Base-by-base conservation (phyloP, 1,140 invertebrate species). In the Lutraria rhynchaena region DNA sequence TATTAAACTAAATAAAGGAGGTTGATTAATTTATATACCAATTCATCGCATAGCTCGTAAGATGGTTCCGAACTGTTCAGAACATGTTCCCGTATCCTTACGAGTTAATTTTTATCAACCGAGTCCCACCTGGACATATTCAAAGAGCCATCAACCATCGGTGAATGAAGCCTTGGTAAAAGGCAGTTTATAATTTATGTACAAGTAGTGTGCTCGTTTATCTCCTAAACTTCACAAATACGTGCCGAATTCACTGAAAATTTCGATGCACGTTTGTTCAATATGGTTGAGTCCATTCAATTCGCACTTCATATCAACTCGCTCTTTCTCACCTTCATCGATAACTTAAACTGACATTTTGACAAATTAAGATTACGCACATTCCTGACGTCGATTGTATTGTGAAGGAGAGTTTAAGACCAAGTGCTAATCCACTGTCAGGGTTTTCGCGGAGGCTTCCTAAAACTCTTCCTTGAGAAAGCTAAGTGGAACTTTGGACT, bases 201-300 rank as follows among this genome's bases (percentile, higher is more conserved):
- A 85, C 83, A 85, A 78, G 73, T 77, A 67, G 69, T 81, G 60
- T 22, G 46, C 19, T 58, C 51, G 70, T 75, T 85, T 87, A 87
- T 87, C 87, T 63, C 41, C 29, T 53, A 44, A 74, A 80, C 74
- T 84, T 87, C 83, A 77, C 85, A 86, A 87, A 82, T 87, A 86
- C 87, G 87, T 87, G 87, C 86, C 83, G 70, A 85, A 86, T 83
- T 80, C 57, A 58, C 67, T 35, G 37, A 65, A 70, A 73, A 76
- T 69, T 70, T 67, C 81, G 75, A 83, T 83, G 69, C 49, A 57
- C 29, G 33, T 35, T 61, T 61, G 57, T 77, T 51, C 27, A 33
- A 67, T 41, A 44, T 27, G 61, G 37, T 35, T 33, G 44, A 60
- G 70, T 60, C 80, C 67, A 76, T 76, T 69, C 81, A 82, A 57